Base-by-base conservation (phyloP, 2,797 vertebrate genomes). In the Acestrorhynchus altus region DNA sequence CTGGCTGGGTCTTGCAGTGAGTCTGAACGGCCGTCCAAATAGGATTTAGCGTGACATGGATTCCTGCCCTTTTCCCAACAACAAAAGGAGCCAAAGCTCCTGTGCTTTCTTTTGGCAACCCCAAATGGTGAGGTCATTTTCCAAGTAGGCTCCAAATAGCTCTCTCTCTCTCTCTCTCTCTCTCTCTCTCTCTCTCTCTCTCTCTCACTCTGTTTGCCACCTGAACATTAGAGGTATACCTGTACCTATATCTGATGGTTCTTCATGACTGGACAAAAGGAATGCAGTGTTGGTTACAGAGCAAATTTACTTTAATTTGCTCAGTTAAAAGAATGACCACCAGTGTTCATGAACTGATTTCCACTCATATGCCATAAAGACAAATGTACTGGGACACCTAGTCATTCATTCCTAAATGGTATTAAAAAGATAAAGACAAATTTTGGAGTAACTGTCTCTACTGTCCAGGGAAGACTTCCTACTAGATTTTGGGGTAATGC, bases 41-140 rank as follows among this genome's bases (percentile, higher is more conserved):
- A 79, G 80, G 78, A 87, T 85, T 89, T 84, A 83, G 40, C 63
- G 69, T 80, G 71, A 72, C 74, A 74, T 79, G 78, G 80, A 81
- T 80, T 69, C 57, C 73, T 80, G 35, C 64, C 81, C 70, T 79
- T 31, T 82, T 82, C 79, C 69, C 56, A 76, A 72, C 47, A 71
- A 86, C 75, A 86, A 81, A 83, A 76, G 63, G 52, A 79, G 70
- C 44, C 70, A 40, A 54, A 72, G 5, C 69, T 81, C 60, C 54
- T 71, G 26, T 76, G 74, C 74, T 75, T 81, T 83, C 47, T 65
- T 72, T 63, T 86, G 83, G 81, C 84, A 81, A 71, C 75, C 76
- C 82, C 86, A 13, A 28, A 7, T 61, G 18, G 10, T 61, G 86
- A 87, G 82, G 71, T 86, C 73, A 85, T 88, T 83, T 81, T 81